Conservation (phyloP, 2,888 invertebrate genomes). For the Microplitis deprimator region DNA sequence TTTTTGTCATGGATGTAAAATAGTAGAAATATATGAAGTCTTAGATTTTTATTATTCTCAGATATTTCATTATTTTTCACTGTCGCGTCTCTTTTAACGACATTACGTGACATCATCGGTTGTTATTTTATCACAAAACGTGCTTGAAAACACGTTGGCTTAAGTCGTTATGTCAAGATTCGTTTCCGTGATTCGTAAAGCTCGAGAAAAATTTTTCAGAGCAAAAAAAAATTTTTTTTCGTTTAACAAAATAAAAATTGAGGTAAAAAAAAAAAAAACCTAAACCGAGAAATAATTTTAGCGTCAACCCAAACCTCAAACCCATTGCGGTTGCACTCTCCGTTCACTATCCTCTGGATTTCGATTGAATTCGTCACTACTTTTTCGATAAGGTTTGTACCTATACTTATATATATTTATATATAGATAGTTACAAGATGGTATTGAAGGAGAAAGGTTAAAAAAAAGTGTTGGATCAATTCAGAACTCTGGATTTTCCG, state of each 20-base stretch:
- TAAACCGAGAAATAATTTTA: background rate
- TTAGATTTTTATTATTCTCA: background rate
- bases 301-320: slow-evolving; percentile 9
- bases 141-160: slow-evolving; percentile 40
- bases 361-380: slow-evolving; percentile 54
- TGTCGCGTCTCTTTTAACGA: slow-evolving; percentile 26
- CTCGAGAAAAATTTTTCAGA: background rate
- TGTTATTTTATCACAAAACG: slow-evolving; percentile 23
- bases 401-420: too few species aligned
- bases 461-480: slow-evolving; percentile 49
- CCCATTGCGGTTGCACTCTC: slow-evolving; percentile 19
- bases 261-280: background rate
- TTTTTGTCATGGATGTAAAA: too few species aligned
- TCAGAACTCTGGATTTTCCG: slow-evolving; percentile 51
- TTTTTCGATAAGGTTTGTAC: slow-evolving; percentile 43
- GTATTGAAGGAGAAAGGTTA: slow-evolving; percentile 45
- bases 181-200: background rate
- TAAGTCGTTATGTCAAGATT: slow-evolving; percentile 38
- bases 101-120: slow-evolving; percentile 33
- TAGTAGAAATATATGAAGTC: background rate
- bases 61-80: background rate
- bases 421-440: slow-evolving; percentile 49
- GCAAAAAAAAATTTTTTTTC: background rate
- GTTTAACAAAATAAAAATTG: background rate
- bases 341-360: slow-evolving; percentile 50